These are phyloP conservation scores for Lates japonicus DNA, from an alignment of 2,797 vertebrate species.

Conservation along the genomic window DNA sequence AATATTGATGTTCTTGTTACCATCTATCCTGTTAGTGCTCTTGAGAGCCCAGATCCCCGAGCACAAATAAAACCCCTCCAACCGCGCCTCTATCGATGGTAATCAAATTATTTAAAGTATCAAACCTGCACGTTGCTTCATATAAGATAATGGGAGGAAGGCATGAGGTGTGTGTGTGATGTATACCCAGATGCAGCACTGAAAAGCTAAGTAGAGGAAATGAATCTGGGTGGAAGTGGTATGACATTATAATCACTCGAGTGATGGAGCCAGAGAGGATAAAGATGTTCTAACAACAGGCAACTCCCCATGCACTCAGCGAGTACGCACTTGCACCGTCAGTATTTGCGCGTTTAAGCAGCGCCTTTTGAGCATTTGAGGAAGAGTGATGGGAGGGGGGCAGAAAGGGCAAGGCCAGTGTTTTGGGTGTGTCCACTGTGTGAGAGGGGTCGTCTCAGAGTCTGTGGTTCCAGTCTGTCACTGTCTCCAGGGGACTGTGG, in stretches of 20 bases:
- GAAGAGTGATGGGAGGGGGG: constrained; percentile 13
- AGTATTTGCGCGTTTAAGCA: constrained; percentile 38
- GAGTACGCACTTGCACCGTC: constrained; percentile 43
- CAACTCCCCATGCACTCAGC: constrained; percentile 67
- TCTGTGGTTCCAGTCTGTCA: constrained; percentile 78
- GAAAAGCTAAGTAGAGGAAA: constrained; percentile 64
- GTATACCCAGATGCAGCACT: constrained; percentile 64
- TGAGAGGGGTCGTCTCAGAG: constrained; percentile 53
- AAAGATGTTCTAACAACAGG: constrained; percentile 79
- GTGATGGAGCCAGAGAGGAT: constrained; percentile 72
- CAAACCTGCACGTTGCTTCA: constrained; percentile 67
- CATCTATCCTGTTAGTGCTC: constrained; percentile 72
- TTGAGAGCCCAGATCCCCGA: constrained; percentile 56
- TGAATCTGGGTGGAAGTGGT: constrained; percentile 62
- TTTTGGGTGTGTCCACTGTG: constrained; percentile 70
- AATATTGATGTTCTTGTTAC: constrained; percentile 83
- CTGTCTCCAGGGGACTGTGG: constrained; percentile 76
- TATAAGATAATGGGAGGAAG: constrained; percentile 38
- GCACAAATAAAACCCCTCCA: constrained; percentile 52
- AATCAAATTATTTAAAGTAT: constrained; percentile 44
- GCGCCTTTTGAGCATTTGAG: constrained; percentile 56
- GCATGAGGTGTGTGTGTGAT: not conserved
- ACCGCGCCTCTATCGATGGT: constrained; percentile 44
- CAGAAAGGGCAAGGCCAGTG: constrained; percentile 41
- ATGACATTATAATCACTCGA: constrained; percentile 73